Evolutionary conservation across 2,113 vertebrate species (phyloP).

Genomic region (Pomatorhinus ruficollis): DNA sequence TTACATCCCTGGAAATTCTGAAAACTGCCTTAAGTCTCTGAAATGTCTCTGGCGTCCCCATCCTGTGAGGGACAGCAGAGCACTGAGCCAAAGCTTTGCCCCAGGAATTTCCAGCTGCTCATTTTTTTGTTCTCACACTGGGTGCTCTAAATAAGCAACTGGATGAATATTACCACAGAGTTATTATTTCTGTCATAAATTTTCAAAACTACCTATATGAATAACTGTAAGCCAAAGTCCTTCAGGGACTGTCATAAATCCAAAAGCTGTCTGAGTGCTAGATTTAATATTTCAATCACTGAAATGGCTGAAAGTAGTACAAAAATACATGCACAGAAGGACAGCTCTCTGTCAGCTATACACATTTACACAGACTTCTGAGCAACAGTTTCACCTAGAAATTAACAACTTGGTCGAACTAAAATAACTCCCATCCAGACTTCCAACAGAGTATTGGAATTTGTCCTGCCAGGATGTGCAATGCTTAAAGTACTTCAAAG

Average conservation of each 20-base stretch:
- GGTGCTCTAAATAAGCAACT: not conserved
- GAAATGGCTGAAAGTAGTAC: conserved; percentile 20
- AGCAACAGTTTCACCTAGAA: not conserved
- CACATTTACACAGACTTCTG: not conserved
- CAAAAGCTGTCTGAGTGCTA: conserved; percentile 1
- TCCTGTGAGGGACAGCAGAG: not conserved
- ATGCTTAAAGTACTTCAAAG: not conserved
- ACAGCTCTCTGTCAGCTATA: not conserved
- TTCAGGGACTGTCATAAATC: conserved; percentile 40
- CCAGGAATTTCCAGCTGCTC: not conserved
- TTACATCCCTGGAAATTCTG: not conserved
- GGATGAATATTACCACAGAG: not conserved
- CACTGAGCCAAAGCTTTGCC: not conserved
- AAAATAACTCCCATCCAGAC: not conserved
- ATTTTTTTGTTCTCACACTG: not conserved
- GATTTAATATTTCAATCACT: not conserved
- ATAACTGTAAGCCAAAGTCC: conserved; percentile 32
- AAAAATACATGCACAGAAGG: not conserved
- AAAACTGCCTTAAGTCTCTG: not conserved
- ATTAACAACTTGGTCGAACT: not conserved
- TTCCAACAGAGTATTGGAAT: not conserved
- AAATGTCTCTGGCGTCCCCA: not conserved
- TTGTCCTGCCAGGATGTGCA: not conserved
- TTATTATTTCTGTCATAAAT: conserved; percentile 47
- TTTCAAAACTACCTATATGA: conserved; percentile 30